Evolutionary conservation across 2,797 vertebrate genomes (phyloP), one percentile per base, ranked within the genome.

Genomic region (Pseudotriccus pelzelni): DNA sequence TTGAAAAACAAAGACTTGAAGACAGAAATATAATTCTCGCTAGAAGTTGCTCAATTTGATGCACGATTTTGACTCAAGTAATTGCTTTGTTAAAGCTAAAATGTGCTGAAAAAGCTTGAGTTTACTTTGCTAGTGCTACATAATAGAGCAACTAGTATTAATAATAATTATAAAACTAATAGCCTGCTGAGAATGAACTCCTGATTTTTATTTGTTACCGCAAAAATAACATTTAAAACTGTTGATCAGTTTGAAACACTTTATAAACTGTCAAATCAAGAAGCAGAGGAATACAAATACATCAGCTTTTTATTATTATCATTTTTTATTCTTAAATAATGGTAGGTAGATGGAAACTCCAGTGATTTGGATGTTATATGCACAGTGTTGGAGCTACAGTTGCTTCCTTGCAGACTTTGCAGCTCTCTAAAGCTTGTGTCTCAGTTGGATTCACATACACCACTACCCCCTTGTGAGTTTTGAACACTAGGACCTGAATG

Each of bases 61-160:
- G 96, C 96, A 94, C 88, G 81, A 93, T 90, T 96, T 97, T 90
- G 90, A 97, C 89, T 97, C 58, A 89, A 91, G 75, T 96, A 97
- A 97, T 96, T 96, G 88, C 82, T 94, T 88, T 7, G 28, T 97
- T 97, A 90, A 95, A 97, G 91, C 81, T 84, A 96, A 97, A 96
- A 90, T 93, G 68, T 94, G 83, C 95, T 96, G 64, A 78, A 93
- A 96, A 95, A 89, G 46, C 76, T 87, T 44, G 87, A 89, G 50
- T 97, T 97, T 97, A 80, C 90, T 94, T 97, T 89, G 46, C 84
- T 83, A 94, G 53, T 60, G 55, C 90, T 91, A 44, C 87, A 92
- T 94, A 96, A 91, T 93, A 94, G 93, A 93, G 49, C 41, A 89
- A 80, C 74, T 72, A 62, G 76, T 96, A 94, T 96, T 93, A 96